Conservation (phyloP, 2,888 invertebrate species). For the Incurvaria masculella region DNA sequence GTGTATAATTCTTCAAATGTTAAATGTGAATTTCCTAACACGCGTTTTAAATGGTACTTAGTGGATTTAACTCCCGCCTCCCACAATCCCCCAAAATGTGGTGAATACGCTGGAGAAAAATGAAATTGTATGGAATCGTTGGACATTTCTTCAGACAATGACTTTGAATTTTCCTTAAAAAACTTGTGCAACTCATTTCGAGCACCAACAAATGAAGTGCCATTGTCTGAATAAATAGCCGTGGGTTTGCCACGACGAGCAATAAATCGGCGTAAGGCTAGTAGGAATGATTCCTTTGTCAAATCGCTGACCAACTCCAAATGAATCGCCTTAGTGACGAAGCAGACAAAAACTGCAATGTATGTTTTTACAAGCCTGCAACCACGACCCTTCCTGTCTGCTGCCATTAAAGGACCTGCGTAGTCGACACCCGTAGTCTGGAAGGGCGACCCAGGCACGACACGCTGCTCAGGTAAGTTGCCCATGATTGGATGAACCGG, state of each 20-base stretch:
- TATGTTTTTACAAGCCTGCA: too few relatives aligned
- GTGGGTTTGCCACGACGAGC: conserved; percentile 12
- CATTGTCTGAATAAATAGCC: conserved; percentile 10
- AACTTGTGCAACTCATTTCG: not conserved
- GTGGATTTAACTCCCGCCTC: too few relatives aligned
- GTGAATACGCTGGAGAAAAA: too few relatives aligned
- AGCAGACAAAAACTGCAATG: too few relatives aligned
- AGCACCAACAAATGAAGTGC: conserved; percentile 9
- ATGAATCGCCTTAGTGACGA: conserved; percentile 9
- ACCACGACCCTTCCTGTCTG: too few relatives aligned
- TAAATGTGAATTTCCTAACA: conserved; percentile 4
- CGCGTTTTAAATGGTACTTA: conserved; percentile 3
- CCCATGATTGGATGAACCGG: conserved; percentile 7
- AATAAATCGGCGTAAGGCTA: conserved; percentile 3
- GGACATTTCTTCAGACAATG: too few relatives aligned
- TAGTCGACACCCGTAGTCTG: conserved; percentile 6
- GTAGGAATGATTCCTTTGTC: conserved; percentile 9
- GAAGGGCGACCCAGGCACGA: conserved; percentile 10
- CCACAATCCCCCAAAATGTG: too few relatives aligned
- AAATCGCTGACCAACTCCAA: conserved; percentile 8
- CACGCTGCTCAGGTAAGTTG: conserved; percentile 7
- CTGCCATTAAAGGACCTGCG: not conserved
- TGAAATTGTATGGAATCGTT: too few relatives aligned
- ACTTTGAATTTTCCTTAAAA: too few relatives aligned
- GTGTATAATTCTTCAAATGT: conserved; percentile 11